Evolutionary conservation across 2,113 vertebrate species (phyloP).

Genomic region (Leptosomus discolor): DNA sequence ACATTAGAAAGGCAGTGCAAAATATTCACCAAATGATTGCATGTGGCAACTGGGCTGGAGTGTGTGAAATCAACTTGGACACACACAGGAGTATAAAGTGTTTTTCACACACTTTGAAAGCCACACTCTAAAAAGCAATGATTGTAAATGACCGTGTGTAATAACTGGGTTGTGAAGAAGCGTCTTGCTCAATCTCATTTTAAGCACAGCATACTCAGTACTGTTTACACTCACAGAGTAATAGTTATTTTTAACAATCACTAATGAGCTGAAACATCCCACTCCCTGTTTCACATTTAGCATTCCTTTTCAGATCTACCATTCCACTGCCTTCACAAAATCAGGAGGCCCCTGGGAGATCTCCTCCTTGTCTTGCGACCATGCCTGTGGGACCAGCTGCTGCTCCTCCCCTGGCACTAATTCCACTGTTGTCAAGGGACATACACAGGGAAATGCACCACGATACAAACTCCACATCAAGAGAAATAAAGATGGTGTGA

Average conservation of each 20-base stretch:
- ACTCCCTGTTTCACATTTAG: background rate
- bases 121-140: background rate
- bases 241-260: slow-evolving; percentile 19
- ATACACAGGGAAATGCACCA: background rate
- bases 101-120: slow-evolving; percentile 29
- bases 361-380: background rate
- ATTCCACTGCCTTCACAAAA: background rate
- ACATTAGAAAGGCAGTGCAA: background rate
- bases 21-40: slow-evolving; percentile 9
- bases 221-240: background rate
- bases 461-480: background rate
- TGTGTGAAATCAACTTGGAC: slow-evolving; percentile 7
- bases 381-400: background rate
- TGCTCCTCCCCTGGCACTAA: background rate
- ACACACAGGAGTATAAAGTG: background rate
- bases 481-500: background rate
- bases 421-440: background rate
- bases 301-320: background rate
- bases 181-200: background rate
- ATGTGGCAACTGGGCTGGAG: background rate
- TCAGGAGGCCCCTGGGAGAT: background rate
- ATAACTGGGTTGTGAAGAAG: background rate
- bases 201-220: background rate
- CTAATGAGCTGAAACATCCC: slow-evolving; percentile 1
- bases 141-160: background rate